Base-by-base conservation (phyloP, 2,113 vertebrate species). In the Lagopus muta region DNA sequence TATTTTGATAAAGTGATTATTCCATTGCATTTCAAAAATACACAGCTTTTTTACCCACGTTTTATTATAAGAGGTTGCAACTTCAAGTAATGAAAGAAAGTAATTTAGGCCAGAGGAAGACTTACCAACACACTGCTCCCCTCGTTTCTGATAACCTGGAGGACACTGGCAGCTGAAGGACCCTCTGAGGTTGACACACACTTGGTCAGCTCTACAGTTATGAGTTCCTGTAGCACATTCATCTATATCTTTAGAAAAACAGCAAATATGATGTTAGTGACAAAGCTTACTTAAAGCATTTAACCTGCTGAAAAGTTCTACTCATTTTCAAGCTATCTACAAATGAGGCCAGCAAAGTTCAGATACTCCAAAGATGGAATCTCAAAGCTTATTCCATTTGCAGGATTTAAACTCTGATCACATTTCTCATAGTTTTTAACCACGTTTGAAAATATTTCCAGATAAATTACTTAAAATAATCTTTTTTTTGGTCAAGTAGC, bases 101-200 rank as follows among this genome's bases (percentile, higher is more conserved):
- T 11, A 21, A 18, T 2, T 47, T 40, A 42, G 27, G 18, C 7
- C 25, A 21, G 64, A 27, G 18, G 6, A 50, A 2, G 34, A 97
- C 99, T 98, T 96, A 99, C 99, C 99, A 27, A 99, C 94, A 32
- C 99, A 99, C 50, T 98, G 98, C 12, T 99, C 98, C 70, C 98
- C 99, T 40, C 97, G 98, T 95, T 98, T 99, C 96, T 99, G 98
- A 94, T 98, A 99, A 43, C 99, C 99, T 1, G 96, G 90, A 77
- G 92, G 98, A 96, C 99, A 99, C 71, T 99, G 98, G 91, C 99
- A 99, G 70, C 87, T 96, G 92, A 98, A 99, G 77, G 99, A 99
- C 54, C 99, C 99, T 94, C 98, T 98, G 60, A 99, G 98, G 96
- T 99, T 99, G 94, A 98, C 96, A 94, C 99, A 99, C 4, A 98